A percentile compares a stretch with the other conserved stretches of the same genome.
These are phyloP conservation scores for Eupithecia centaureata DNA, from an alignment of 2,888 invertebrate species.

Conservation along the genomic window DNA sequence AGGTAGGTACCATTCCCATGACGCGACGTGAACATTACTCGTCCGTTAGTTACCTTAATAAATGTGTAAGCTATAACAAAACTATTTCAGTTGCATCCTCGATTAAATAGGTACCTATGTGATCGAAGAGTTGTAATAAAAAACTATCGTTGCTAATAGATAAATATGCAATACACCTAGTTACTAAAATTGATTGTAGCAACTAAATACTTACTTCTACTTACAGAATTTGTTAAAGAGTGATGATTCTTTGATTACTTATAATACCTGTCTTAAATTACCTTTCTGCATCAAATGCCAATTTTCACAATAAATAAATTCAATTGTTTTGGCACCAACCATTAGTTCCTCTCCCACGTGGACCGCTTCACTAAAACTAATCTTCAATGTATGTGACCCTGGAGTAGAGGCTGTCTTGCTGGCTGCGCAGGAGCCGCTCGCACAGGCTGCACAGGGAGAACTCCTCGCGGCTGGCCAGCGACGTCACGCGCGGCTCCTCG, in stretches of 20 bases:
- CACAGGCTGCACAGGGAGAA: conserved; percentile 44
- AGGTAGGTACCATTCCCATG: too few relatives aligned
- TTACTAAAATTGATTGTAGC: neutral
- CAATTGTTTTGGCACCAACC: conserved; percentile 8
- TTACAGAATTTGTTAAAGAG: neutral
- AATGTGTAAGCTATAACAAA: too few relatives aligned
- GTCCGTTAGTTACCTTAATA: too few relatives aligned
- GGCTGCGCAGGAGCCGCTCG: conserved; percentile 31
- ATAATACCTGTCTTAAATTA: neutral
- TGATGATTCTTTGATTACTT: neutral
- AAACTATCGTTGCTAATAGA: too few relatives aligned
- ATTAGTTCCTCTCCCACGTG: neutral
- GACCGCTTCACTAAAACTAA: neutral
- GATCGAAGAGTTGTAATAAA: too few relatives aligned
- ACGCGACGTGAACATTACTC: too few relatives aligned
- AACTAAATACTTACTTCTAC: neutral
- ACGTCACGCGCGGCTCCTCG: conserved; percentile 55
- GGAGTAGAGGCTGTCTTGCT: conserved; percentile 11
- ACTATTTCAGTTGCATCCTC: neutral
- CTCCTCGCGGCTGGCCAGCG: conserved; percentile 46
- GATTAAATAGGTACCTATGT: too few relatives aligned
- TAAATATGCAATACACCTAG: too few relatives aligned
- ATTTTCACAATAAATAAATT: conserved; percentile 2
- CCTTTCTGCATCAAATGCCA: conserved; percentile 19
- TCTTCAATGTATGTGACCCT: conserved; percentile 19